Conservation (phyloP, 1,140 invertebrate genomes). For the Trachymyrmex cornetzi region DNA sequence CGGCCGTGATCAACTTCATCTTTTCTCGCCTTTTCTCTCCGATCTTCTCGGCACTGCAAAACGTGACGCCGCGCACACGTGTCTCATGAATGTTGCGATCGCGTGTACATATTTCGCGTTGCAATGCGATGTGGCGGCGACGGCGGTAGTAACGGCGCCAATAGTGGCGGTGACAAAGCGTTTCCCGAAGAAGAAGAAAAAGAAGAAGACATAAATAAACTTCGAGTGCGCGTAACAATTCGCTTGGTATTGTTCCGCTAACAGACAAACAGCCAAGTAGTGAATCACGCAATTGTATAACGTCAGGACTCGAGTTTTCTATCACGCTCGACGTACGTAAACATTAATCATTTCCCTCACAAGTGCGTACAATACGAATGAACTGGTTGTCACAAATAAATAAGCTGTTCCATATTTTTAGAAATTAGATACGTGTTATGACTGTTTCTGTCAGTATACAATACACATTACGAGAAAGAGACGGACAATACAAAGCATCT, state of each 20-base stretch:
- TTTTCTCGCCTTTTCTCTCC: background rate
- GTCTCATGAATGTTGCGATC: conserved; percentile 4
- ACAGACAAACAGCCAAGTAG: conserved; percentile 20
- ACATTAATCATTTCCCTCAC: background rate
- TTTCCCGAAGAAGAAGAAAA: conserved; percentile 31
- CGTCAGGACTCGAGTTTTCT: background rate
- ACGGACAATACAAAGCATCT: background rate
- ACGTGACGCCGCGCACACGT: background rate
- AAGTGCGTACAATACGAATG: background rate
- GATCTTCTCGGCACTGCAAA: background rate
- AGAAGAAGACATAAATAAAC: conserved; percentile 53
- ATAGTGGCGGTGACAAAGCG: conserved; percentile 13
- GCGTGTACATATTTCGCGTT: conserved; percentile 1
- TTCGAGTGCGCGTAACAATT: conserved; percentile 32
- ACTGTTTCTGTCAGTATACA: background rate
- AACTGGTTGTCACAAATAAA: background rate
- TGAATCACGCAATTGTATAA: conserved; percentile 52
- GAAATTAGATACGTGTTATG: background rate
- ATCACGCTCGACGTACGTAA: background rate
- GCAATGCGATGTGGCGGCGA: background rate
- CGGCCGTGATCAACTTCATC: background rate
- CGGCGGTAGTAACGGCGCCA: background rate
- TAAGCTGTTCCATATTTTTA: background rate
- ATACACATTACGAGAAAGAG: background rate
- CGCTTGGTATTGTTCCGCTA: conserved; percentile 35